Conservation (phyloP, 2,888 invertebrate species). For the Lochmaea crataegi region DNA sequence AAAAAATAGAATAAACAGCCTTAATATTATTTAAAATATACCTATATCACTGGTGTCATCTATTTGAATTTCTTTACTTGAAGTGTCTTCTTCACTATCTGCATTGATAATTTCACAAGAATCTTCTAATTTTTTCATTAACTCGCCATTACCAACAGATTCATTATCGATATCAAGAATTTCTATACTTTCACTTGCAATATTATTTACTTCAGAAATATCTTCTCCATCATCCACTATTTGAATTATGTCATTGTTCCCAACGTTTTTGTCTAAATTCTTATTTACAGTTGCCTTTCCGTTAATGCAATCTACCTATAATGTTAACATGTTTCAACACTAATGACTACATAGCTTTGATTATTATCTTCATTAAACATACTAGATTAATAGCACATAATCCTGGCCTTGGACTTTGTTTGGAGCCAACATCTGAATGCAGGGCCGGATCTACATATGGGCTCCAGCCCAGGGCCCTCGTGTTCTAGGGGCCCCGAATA, state of each 20-base stretch:
- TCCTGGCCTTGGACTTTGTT: no score
- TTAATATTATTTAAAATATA: background rate
- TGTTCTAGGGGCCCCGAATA: no score
- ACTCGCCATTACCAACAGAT: slow-evolving; percentile 16
- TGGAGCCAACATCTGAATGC: background rate
- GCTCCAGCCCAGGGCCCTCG: no score
- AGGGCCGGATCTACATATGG: no score
- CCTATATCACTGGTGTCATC: background rate
- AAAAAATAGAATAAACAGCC: no score
- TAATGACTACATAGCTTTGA: background rate
- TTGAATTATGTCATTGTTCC: background rate
- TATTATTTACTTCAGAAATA: slow-evolving; percentile 1
- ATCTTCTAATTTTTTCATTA: slow-evolving; percentile 21
- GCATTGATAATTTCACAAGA: slow-evolving; percentile 40
- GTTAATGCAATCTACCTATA: slow-evolving; percentile 1
- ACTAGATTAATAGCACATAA: no score
- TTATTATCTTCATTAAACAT: no score
- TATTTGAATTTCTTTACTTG: slow-evolving; percentile 24
- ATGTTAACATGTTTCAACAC: background rate
- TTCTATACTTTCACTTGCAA: slow-evolving; percentile 10
- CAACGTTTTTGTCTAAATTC: background rate
- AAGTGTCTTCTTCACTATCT: slow-evolving; percentile 31
- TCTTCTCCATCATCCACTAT: background rate
- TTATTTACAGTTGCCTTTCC: background rate
- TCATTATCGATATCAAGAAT: slow-evolving; percentile 16